Conservation (phyloP, 2,888 invertebrate genomes). For the Athripsodes cinereus region DNA sequence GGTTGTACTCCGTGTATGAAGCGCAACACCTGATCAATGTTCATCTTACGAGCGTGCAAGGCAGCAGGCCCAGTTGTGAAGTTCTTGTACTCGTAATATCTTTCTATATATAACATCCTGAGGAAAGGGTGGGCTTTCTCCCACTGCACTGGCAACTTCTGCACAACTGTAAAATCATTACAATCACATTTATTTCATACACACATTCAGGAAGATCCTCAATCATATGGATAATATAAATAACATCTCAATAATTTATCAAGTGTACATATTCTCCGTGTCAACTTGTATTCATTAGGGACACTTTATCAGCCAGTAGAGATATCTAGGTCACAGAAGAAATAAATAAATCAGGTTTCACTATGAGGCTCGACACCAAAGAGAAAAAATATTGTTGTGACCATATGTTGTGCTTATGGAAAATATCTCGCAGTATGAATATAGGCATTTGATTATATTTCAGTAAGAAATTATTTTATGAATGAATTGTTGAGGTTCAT, state of each 20-base stretch:
- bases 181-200: background rate
- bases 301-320: too few species aligned
- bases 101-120: conserved; percentile 68
- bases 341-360: too few species aligned
- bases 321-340: too few species aligned
- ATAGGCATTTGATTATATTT: too few species aligned
- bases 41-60: conserved; percentile 59
- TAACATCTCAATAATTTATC: background rate
- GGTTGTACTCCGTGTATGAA: conserved; percentile 68
- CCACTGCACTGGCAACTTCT: conserved; percentile 80
- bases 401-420: too few species aligned
- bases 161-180: conserved; percentile 61
- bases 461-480: too few species aligned
- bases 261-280: too few species aligned
- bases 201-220: background rate
- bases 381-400: too few species aligned
- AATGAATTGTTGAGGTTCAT: too few species aligned
- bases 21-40: conserved; percentile 71
- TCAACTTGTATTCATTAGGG: too few species aligned
- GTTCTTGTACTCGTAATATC: conserved; percentile 69
- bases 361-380: too few species aligned
- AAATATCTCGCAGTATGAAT: too few species aligned
- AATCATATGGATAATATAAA: background rate
- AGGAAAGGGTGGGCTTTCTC: conserved; percentile 64
- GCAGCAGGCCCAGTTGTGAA: conserved; percentile 59